These are phyloP conservation scores for Hippocampus kuda DNA, from an alignment of 2,797 vertebrate species.

Conservation along the genomic window DNA sequence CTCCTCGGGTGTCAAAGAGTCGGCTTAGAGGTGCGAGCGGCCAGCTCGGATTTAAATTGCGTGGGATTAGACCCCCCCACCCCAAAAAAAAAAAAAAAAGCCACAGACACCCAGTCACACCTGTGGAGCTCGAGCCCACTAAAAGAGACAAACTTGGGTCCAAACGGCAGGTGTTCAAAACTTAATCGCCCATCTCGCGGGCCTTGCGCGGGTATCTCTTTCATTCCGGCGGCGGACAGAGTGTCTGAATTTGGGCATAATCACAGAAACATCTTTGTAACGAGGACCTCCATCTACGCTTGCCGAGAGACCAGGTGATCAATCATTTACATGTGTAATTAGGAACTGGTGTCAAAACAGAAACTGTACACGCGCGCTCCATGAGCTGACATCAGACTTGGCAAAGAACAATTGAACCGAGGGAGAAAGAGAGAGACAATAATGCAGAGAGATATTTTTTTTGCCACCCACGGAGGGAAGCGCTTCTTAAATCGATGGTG, in stretches of 20 bases:
- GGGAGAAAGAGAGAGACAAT: slow-evolving; percentile 39
- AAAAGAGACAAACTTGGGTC: slow-evolving; percentile 55
- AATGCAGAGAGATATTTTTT: slow-evolving; percentile 41
- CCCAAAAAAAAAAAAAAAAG: slow-evolving; percentile 56
- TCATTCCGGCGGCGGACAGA: slow-evolving; percentile 40
- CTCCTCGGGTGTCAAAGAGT: slow-evolving; percentile 61
- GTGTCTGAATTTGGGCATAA: slow-evolving; percentile 44
- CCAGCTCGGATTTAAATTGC: slow-evolving; percentile 46
- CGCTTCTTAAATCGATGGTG: slow-evolving; percentile 2
- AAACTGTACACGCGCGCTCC: slow-evolving; percentile 63
- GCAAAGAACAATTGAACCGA: slow-evolving; percentile 42
- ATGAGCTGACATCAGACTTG: slow-evolving; percentile 65
- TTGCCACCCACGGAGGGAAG: slow-evolving; percentile 46
- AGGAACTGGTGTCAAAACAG: slow-evolving; percentile 74
- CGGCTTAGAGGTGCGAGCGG: slow-evolving; percentile 47
- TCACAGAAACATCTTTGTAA: slow-evolving; percentile 40
- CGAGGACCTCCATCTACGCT: slow-evolving; percentile 48
- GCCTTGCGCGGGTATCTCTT: slow-evolving; percentile 57
- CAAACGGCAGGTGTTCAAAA: slow-evolving; percentile 65
- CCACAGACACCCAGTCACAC: slow-evolving; percentile 60
- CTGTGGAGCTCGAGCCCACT: slow-evolving; percentile 57
- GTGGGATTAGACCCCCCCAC: slow-evolving; percentile 58
- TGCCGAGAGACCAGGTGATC: slow-evolving; percentile 60
- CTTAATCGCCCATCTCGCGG: slow-evolving; percentile 62
- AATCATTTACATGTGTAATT: slow-evolving; percentile 78